Conservation (phyloP, 1,140 invertebrate species). For the Helicoverpa zea region DNA sequence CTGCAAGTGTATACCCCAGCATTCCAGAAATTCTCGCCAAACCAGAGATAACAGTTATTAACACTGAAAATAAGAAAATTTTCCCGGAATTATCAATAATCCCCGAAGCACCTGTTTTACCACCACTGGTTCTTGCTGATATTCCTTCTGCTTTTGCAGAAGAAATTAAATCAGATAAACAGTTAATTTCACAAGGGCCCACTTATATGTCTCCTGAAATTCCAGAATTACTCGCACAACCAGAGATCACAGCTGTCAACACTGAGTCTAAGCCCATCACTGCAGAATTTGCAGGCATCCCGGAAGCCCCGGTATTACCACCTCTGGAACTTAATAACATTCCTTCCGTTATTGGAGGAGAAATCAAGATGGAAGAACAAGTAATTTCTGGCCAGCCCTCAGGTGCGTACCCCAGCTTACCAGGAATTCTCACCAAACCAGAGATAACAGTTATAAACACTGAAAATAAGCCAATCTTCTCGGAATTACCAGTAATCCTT, state of each 20-base stretch:
- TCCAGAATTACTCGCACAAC: neutral
- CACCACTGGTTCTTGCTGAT: slow-evolving; percentile 30
- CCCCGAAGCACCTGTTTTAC: slow-evolving; percentile 52
- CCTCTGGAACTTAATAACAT: neutral
- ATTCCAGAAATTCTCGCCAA: slow-evolving; percentile 33
- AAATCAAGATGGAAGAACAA: neutral
- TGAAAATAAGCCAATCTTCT: neutral
- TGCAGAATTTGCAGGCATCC: neutral
- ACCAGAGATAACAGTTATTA: neutral
- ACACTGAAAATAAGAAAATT: neutral
- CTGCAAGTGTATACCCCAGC: neutral
- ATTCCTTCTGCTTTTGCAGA: neutral
- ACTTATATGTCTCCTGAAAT: neutral
- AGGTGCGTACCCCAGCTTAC: neutral
- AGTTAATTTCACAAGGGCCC: neutral
- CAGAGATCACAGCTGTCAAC: neutral
- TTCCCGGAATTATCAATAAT: slow-evolving; percentile 25
- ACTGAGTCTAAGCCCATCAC: neutral
- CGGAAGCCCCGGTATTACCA: neutral
- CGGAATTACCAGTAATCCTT: slow-evolving; percentile 42
- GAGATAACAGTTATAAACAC: neutral
- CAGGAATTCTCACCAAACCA: slow-evolving; percentile 23
- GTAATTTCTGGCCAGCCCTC: neutral
- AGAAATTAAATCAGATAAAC: slow-evolving; percentile 1
- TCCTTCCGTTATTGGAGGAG: neutral